Evolutionary conservation across 2,888 invertebrate genomes (phyloP), one percentile per base, ranked within the genome.

Genomic region (Willowsia nigromaculata): DNA sequence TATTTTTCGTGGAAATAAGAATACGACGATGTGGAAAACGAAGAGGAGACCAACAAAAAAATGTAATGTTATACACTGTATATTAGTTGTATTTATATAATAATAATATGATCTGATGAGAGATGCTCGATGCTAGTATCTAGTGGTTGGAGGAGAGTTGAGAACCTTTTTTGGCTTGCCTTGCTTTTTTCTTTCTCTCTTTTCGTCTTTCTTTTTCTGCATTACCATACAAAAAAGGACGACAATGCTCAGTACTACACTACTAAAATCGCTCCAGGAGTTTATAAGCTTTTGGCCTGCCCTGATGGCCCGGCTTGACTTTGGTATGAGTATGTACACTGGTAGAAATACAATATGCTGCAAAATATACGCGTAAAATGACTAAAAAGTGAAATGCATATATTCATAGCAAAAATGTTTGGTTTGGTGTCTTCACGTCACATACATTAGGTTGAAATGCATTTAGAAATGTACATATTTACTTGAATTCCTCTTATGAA

Each of bases 281-380:
- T 84, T 88, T 80, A 89, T 80, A 89, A 89, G 89, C 89, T 89
- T 80, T 85, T 89, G 89, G 89, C 85, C 80, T 89, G 89, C 80
- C 89, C 89, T 89, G 89, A 84, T 89, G 89, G 85, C 85, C 89
- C 71, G 59, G 80, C 89, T 81, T 88, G 88, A 89, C 89, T 89
- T 89, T 71, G 74, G 30, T 40, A 74, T 40, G 25, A 50, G 53
- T 33, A 47, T 18, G 50, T 22, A 40, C 18, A 27, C 84, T 53
- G 56, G 43, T 85, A 68, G 37, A 89, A n/a, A n/a, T n/a, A n/a
- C n/a, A n/a, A n/a, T n/a, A n/a, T n/a, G n/a, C n/a, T n/a, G 78
- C 47, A 71, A 25, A 22, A 78, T 22, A 22, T 25, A 40, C 11
- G 27, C 27, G n/a, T 82, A 43, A 40, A 82, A 27, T 43, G 6